Percentiles rank a stretch among this genome's conserved stretches.
phyloP scores from a whole-genome alignment of 2,888 invertebrate species.

The Drosophila niveifrons region DNA sequence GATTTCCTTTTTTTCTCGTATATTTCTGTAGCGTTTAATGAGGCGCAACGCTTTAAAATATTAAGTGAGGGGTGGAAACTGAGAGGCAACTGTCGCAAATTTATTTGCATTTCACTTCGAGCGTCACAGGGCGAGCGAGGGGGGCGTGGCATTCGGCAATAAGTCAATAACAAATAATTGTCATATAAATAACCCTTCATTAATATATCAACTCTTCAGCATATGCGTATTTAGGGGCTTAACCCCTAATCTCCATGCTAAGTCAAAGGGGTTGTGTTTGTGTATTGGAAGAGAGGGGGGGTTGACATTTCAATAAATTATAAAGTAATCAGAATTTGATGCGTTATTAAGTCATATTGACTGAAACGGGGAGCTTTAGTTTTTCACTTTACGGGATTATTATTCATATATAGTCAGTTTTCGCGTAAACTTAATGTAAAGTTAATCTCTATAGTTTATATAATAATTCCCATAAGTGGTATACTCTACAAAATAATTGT shows the following conservation, averaged over 20 bases:
- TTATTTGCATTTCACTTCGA: constrained; percentile 49
- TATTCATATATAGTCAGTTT: neutral
- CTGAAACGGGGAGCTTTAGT: neutral
- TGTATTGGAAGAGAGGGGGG: constrained; percentile 1
- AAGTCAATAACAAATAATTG: constrained; percentile 66
- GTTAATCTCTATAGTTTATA: neutral
- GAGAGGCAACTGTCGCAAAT: constrained; percentile 54
- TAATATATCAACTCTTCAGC: constrained; percentile 32
- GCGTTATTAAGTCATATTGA: constrained; percentile 20
- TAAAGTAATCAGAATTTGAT: constrained; percentile 27
- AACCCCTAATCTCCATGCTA: constrained; percentile 10
- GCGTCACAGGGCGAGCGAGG: neutral
- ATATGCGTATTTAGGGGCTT: constrained; percentile 47
- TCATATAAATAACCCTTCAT: constrained; percentile 58
- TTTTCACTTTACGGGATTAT: neutral
- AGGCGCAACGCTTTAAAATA: constrained; percentile 65
- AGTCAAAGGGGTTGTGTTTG: constrained; percentile 15
- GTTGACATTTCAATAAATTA: constrained; percentile 49
- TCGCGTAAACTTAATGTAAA: neutral
- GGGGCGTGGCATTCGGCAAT: constrained; percentile 52
- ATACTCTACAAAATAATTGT: neutral
- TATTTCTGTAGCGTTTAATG: constrained; percentile 64
- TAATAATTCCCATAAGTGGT: neutral
- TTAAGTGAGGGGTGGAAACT: constrained; percentile 2
- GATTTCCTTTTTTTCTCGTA: constrained; percentile 15